These are phyloP conservation scores for Ridgeia piscesae DNA, from an alignment of 1,140 invertebrate genomes.

Conservation along the genomic window DNA sequence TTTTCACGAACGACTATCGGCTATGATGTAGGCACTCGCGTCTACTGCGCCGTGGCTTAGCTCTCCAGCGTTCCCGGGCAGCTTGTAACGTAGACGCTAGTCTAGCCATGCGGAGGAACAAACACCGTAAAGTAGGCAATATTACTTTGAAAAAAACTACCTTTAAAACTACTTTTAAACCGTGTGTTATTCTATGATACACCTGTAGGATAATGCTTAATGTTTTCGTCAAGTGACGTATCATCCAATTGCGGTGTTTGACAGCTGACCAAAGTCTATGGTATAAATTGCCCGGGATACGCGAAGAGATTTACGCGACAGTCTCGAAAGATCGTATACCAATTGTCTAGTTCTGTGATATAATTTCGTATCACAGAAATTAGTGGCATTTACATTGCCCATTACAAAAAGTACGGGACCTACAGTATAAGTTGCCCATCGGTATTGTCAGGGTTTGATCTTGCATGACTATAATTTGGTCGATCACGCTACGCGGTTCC, in stretches of 20 bases:
- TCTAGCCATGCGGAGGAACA: neutral
- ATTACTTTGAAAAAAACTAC: too few species aligned
- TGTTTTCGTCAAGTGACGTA: neutral
- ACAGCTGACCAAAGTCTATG: neutral
- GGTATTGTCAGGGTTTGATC: neutral
- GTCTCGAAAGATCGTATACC: neutral
- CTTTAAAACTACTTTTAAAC: neutral
- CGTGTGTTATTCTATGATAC: neutral
- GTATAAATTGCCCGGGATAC: neutral
- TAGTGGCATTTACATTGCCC: neutral
- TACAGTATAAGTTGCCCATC: neutral
- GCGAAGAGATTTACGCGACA: neutral
- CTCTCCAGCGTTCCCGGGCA: neutral
- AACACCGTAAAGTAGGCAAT: too few species aligned
- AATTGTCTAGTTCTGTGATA: neutral
- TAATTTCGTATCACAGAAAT: neutral
- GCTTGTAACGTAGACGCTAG: neutral
- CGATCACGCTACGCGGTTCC: neutral
- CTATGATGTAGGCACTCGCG: conserved; percentile 11
- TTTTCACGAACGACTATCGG: conserved; percentile 53
- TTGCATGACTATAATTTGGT: neutral
- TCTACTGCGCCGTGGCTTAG: neutral
- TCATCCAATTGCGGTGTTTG: neutral
- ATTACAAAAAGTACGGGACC: neutral
- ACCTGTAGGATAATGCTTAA: too few species aligned